Evolutionary conservation across 2,888 invertebrate genomes (phyloP).

Genomic region (Drosophila mimica): DNA sequence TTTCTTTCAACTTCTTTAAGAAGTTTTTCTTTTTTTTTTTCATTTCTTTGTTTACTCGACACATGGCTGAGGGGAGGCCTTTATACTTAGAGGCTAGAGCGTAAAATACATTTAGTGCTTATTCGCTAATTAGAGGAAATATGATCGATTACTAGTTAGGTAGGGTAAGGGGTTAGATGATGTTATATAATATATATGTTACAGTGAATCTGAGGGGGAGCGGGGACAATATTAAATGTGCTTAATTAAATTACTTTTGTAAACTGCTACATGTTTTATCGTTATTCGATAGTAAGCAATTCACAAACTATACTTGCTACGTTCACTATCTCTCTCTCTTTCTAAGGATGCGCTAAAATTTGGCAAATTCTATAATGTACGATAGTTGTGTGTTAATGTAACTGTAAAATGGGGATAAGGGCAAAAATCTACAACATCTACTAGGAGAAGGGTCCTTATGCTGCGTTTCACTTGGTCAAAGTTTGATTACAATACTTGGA

Average conservation of each 20-base stretch:
- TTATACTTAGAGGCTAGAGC: slow-evolving; percentile 44
- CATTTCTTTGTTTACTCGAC: slow-evolving; percentile 16
- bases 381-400: slow-evolving; percentile 28
- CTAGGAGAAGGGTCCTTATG: slow-evolving; percentile 49
- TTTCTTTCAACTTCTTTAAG: slow-evolving; percentile 65
- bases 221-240: slow-evolving; percentile 9
- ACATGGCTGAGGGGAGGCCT: slow-evolving; percentile 28
- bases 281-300: slow-evolving; percentile 50
- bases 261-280: slow-evolving; percentile 49
- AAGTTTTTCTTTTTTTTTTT: slow-evolving; percentile 43
- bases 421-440: slow-evolving; percentile 46
- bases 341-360: slow-evolving; percentile 68
- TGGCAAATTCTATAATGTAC: slow-evolving; percentile 71
- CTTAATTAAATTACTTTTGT: not conserved
- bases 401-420: slow-evolving; percentile 29
- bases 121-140: slow-evolving; percentile 58
- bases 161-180: slow-evolving; percentile 31
- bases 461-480: slow-evolving; percentile 59
- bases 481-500: slow-evolving; percentile 55
- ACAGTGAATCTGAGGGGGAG: slow-evolving; percentile 49
- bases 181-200: slow-evolving; percentile 55
- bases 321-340: slow-evolving; percentile 5
- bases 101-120: slow-evolving; percentile 66
- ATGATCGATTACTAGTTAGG: slow-evolving; percentile 40
- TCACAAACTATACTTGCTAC: slow-evolving; percentile 28